Evolutionary conservation across 2,888 invertebrate species (phyloP).

Genomic region (Xylocampa areola): DNA sequence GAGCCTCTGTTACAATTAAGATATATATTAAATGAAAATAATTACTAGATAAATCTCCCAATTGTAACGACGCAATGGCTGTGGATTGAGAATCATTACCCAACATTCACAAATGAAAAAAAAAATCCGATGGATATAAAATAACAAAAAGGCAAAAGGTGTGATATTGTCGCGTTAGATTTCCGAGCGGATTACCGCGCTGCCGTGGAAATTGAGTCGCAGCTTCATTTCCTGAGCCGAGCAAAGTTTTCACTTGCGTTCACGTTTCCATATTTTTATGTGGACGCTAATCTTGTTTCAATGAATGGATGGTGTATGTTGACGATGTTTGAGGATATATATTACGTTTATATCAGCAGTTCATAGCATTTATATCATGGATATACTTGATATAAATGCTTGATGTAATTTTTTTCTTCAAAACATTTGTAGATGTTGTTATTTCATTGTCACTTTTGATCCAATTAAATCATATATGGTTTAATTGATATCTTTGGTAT

Average conservation of each 20-base stretch:
- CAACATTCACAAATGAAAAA: background rate
- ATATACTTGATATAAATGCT: too few species aligned
- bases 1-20: too few species aligned
- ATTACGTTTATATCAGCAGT: background rate
- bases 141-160: conserved; percentile 55
- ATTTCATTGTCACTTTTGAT: too few species aligned
- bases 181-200: conserved; percentile 57
- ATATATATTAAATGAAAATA: too few species aligned
- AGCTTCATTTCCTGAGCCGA: conserved; percentile 58
- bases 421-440: too few species aligned
- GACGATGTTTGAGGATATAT: background rate
- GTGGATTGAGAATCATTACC: too few species aligned
- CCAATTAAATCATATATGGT: too few species aligned
- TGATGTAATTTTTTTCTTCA: too few species aligned
- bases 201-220: conserved; percentile 60
- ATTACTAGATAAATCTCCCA: too few species aligned
- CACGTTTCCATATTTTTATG: conserved; percentile 28
- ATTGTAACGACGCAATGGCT: too few species aligned
- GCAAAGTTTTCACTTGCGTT: conserved; percentile 49
- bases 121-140: conserved; percentile 24
- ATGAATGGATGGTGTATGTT: conserved; percentile 4
- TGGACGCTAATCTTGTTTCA: conserved; percentile 36
- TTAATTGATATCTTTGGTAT: too few species aligned
- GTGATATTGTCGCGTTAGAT: conserved; percentile 62
- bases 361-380: too few species aligned